These are phyloP conservation scores for Apaloderma vittatum DNA, from an alignment of 2,113 vertebrate genomes.

Conservation along the genomic window DNA sequence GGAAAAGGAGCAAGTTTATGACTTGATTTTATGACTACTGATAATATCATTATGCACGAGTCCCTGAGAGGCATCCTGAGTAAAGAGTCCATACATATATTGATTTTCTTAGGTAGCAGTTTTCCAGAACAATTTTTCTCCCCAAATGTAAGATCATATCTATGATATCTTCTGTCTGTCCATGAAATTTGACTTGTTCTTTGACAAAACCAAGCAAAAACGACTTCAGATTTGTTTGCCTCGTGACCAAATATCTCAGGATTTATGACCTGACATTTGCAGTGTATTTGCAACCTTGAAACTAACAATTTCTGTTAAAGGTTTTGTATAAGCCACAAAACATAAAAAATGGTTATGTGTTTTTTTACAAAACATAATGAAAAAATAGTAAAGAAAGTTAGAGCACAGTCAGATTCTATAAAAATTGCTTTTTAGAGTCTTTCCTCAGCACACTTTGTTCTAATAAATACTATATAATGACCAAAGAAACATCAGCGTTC, in stretches of 20 bases:
- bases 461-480: constrained; percentile 21
- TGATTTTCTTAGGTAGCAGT: not conserved
- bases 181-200: not conserved
- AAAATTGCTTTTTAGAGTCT: not conserved
- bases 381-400: not conserved
- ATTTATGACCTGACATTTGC: not conserved
- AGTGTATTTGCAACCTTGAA: not conserved
- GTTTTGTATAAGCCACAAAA: not conserved
- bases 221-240: not conserved
- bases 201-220: not conserved
- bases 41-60: not conserved
- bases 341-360: not conserved
- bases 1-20: not conserved
- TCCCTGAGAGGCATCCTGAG: not conserved
- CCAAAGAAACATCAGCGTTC: not conserved
- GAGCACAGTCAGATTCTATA: not conserved
- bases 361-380: not conserved
- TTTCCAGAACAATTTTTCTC: not conserved
- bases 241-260: not conserved
- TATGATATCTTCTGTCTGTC: not conserved
- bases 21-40: not conserved
- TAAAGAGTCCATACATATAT: not conserved
- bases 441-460: not conserved
- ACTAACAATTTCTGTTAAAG: not conserved
- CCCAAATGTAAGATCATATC: not conserved